phyloP scores from a whole-genome alignment of 2,797 vertebrate genomes.

The Rhinichthys osculus region DNA sequence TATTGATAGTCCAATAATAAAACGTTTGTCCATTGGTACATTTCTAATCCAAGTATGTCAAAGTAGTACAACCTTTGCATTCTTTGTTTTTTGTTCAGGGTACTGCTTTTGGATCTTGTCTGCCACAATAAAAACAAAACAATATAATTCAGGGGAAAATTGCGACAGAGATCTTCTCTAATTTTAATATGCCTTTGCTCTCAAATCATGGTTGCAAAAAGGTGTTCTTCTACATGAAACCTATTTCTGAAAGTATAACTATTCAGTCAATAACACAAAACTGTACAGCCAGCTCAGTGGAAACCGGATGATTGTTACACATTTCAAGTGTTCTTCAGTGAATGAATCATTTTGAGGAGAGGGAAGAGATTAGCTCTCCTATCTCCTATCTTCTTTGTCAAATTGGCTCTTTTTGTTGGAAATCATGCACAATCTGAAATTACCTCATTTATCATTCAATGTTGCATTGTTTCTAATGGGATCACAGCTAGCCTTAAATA shows the following conservation, averaged over 20 bases:
- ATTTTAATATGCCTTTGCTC: slow-evolving; percentile 11
- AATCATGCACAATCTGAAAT: slow-evolving; percentile 45
- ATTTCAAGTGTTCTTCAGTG: slow-evolving; percentile 79
- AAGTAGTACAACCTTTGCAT: not conserved
- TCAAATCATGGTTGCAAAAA: slow-evolving; percentile 2
- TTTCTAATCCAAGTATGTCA: not conserved
- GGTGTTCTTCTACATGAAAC: slow-evolving; percentile 13
- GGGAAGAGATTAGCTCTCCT: slow-evolving; percentile 60
- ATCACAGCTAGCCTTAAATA: slow-evolving; percentile 5
- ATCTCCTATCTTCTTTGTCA: slow-evolving; percentile 36
- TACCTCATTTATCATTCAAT: slow-evolving; percentile 47
- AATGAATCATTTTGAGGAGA: slow-evolving; percentile 70
- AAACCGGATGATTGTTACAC: slow-evolving; percentile 79
- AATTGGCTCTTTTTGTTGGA: slow-evolving; percentile 52
- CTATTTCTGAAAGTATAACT: slow-evolving; percentile 24
- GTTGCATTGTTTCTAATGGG: slow-evolving; percentile 27
- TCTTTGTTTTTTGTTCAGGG: not conserved
- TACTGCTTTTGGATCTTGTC: not conserved
- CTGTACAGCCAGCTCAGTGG: slow-evolving; percentile 70
- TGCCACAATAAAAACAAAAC: slow-evolving; percentile 6
- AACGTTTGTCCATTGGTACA: no score
- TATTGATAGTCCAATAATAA: not conserved
- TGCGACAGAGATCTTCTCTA: not conserved
- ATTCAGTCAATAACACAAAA: slow-evolving; percentile 45
- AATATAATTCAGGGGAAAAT: not conserved